These are phyloP conservation scores for Lutraria lutraria DNA, from an alignment of 2,888 invertebrate species.

Conservation along the genomic window DNA sequence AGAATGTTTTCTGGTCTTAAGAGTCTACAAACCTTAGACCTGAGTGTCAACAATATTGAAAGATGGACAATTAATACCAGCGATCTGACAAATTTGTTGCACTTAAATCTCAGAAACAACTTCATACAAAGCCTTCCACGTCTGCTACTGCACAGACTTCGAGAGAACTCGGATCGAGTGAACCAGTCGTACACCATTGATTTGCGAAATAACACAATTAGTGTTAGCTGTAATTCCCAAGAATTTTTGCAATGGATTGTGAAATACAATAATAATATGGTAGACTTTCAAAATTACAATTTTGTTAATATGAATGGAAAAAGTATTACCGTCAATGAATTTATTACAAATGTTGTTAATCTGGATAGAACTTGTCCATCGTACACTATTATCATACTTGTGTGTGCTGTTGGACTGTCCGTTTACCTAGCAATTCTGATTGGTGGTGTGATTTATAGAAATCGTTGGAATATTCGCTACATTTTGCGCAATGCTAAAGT, in stretches of 20 bases:
- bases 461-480: constrained; percentile 68
- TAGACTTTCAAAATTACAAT: constrained; percentile 27
- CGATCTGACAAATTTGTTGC: constrained; percentile 28
- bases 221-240: constrained; percentile 23
- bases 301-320: constrained; percentile 10
- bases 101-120: constrained; percentile 43
- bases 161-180: background rate
- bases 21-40: constrained; percentile 26
- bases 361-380: background rate
- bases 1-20: background rate
- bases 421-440: constrained; percentile 47
- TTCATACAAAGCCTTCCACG: constrained; percentile 31
- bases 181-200: constrained; percentile 29
- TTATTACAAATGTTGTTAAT: background rate
- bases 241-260: constrained; percentile 49
- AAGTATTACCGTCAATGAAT: background rate
- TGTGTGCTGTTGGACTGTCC: constrained; percentile 39
- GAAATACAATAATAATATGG: constrained; percentile 24
- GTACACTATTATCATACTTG: background rate
- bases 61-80: background rate
- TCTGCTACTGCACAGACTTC: background rate
- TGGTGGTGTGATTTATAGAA: constrained; percentile 51
- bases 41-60: constrained; percentile 50
- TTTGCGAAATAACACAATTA: constrained; percentile 43
- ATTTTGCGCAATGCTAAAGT: constrained; percentile 51